Percentiles rank a stretch among this genome's conserved stretches.
phyloP scores from a whole-genome alignment of 2,797 vertebrate species.

The Jordanella pulchra region DNA sequence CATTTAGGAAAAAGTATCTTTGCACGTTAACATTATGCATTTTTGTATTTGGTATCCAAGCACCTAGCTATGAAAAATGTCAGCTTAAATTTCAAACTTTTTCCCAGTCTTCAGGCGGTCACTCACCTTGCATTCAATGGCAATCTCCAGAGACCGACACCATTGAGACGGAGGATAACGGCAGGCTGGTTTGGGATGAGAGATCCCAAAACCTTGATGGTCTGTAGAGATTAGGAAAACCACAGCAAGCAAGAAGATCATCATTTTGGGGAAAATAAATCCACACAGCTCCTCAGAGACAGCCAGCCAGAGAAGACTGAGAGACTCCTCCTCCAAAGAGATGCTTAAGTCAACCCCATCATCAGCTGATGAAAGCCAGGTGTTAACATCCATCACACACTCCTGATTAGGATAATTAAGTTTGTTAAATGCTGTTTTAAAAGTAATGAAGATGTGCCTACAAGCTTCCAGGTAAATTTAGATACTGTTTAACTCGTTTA shows the following conservation, averaged over 20 bases:
- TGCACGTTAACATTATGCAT: neutral
- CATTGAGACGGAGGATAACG: slow-evolving; percentile 78
- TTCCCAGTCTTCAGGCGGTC: too few species aligned
- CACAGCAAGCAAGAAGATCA: slow-evolving; percentile 14
- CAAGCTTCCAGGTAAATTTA: too few species aligned
- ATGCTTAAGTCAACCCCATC: neutral
- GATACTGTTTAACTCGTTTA: neutral
- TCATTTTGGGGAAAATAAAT: slow-evolving; percentile 40
- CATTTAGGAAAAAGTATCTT: too few species aligned
- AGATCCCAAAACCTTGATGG: slow-evolving; percentile 9
- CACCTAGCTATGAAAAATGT: neutral
- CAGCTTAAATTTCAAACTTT: neutral
- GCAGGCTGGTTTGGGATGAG: slow-evolving; percentile 70
- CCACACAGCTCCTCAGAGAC: neutral
- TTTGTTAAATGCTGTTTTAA: neutral
- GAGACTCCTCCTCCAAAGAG: neutral
- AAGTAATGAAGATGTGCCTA: too few species aligned
- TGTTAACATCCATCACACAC: slow-evolving; percentile 3
- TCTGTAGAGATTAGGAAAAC: slow-evolving; percentile 31
- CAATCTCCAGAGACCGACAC: slow-evolving; percentile 79
- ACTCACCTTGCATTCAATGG: slow-evolving; percentile 78
- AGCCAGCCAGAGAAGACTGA: neutral
- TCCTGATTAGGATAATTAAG: neutral
- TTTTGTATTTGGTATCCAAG: neutral
- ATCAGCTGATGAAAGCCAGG: slow-evolving; percentile 35